Evolutionary conservation across 2,113 vertebrate species (phyloP).

Genomic region (Alligator sinensis): DNA sequence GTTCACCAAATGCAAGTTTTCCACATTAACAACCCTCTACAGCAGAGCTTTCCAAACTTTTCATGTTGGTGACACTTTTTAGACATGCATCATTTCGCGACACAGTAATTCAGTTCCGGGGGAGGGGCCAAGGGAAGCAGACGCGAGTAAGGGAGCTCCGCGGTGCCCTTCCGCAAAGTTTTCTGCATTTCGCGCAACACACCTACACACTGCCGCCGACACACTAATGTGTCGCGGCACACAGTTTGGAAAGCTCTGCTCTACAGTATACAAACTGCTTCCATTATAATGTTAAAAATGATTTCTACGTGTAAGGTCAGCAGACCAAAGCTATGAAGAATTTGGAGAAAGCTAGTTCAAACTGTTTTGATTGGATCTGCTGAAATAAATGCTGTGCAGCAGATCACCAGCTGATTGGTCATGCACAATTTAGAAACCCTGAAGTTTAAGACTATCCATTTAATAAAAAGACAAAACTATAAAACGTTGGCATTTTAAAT

Average conservation of each 20-base stretch:
- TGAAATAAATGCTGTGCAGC: background rate
- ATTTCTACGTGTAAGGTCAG: fast-evolving
- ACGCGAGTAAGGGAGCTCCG: too few species aligned
- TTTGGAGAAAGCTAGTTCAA: background rate
- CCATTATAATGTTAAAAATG: background rate
- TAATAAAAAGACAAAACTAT: background rate
- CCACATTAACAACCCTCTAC: fast-evolving
- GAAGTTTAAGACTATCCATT: background rate
- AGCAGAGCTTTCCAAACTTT: too few species aligned
- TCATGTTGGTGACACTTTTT: too few species aligned
- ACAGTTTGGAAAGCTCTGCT: too few species aligned
- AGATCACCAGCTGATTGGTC: background rate
- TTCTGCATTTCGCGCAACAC: too few species aligned
- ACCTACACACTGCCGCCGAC: too few species aligned
- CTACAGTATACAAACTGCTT: background rate
- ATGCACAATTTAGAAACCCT: background rate
- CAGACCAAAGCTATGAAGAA: background rate
- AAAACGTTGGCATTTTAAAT: fast-evolving
- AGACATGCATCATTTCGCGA: too few species aligned
- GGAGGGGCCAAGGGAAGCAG: too few species aligned
- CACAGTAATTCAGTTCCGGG: too few species aligned
- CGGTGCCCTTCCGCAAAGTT: too few species aligned
- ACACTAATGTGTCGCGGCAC: too few species aligned
- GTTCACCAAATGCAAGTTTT: background rate
- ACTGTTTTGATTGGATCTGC: background rate